Evolutionary conservation across 2,888 invertebrate genomes (phyloP).

Genomic region (Orchesella flavescens): DNA sequence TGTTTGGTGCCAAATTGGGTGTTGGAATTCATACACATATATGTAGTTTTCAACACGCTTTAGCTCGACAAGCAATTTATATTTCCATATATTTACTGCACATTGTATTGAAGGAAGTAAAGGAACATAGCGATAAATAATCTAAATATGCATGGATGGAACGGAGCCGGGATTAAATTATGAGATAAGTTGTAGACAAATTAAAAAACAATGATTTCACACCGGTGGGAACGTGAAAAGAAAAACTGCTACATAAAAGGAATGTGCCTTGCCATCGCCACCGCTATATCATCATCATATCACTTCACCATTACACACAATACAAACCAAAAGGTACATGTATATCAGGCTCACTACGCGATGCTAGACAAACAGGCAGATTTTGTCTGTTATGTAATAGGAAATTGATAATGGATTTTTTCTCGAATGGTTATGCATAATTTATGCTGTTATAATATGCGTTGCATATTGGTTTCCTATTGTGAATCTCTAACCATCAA

Average conservation of each 20-base stretch:
- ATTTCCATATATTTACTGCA: too few species aligned
- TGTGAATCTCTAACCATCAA: too few species aligned
- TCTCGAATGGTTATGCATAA: too few species aligned
- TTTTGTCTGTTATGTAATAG: too few species aligned
- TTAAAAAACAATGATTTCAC: slow-evolving; percentile 63
- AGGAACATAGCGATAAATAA: not conserved
- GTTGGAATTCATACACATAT: slow-evolving; percentile 52
- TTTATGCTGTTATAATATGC: too few species aligned
- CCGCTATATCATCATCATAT: too few species aligned
- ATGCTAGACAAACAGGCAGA: too few species aligned
- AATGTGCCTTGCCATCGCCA: not conserved
- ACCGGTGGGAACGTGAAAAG: slow-evolving; percentile 54
- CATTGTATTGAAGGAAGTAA: too few species aligned
- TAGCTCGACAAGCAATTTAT: slow-evolving; percentile 15
- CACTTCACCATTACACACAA: too few species aligned
- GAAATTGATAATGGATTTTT: too few species aligned
- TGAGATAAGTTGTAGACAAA: slow-evolving; percentile 61
- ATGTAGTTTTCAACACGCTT: slow-evolving; percentile 41
- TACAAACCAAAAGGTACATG: not conserved
- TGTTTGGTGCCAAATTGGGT: slow-evolving; percentile 61
- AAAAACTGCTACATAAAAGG: not conserved
- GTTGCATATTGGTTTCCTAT: too few species aligned
- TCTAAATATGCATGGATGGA: not conserved
- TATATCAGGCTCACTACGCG: not conserved
- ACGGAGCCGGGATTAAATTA: slow-evolving; percentile 54